Percentiles rank a stretch among this genome's conserved stretches.
Evolutionary conservation across 2,888 invertebrate genomes (phyloP).

Genomic region (Ommatoiulus sabulosus): DNA sequence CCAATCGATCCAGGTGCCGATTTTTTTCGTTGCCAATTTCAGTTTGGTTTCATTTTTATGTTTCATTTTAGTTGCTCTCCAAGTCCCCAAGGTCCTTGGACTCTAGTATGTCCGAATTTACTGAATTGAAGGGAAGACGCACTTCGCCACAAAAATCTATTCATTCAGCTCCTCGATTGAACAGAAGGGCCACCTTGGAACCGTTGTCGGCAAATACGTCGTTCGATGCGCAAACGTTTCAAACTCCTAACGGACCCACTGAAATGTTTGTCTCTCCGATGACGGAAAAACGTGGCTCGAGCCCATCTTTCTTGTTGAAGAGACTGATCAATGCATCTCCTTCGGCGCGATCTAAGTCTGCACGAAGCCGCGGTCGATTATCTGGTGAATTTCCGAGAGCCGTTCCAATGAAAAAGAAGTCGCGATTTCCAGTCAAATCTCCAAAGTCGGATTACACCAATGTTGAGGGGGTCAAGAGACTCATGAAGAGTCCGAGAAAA

Average conservation of each 20-base stretch:
- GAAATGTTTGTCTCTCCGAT: conserved; percentile 61
- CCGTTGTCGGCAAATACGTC: background rate
- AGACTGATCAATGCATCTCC: background rate
- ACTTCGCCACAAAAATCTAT: background rate
- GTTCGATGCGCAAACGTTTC: conserved; percentile 8
- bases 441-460: conserved; percentile 59
- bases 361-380: background rate
- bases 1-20: too few relatives aligned
- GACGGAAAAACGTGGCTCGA: background rate
- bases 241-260: conserved; percentile 59
- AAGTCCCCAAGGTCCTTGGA: background rate
- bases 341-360: background rate
- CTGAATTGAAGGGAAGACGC: background rate
- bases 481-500: conserved; percentile 26
- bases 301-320: background rate
- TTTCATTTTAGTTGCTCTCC: background rate
- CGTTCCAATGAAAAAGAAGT: background rate
- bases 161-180: background rate
- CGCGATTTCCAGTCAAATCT: background rate
- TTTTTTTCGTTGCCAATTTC: too few relatives aligned
- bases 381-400: background rate
- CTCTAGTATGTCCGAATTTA: background rate
- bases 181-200: background rate
- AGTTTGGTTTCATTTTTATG: background rate
- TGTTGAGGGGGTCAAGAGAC: conserved; percentile 59